Evolutionary conservation across 2,113 vertebrate genomes (phyloP).

Genomic region (Phainopepla nitens): DNA sequence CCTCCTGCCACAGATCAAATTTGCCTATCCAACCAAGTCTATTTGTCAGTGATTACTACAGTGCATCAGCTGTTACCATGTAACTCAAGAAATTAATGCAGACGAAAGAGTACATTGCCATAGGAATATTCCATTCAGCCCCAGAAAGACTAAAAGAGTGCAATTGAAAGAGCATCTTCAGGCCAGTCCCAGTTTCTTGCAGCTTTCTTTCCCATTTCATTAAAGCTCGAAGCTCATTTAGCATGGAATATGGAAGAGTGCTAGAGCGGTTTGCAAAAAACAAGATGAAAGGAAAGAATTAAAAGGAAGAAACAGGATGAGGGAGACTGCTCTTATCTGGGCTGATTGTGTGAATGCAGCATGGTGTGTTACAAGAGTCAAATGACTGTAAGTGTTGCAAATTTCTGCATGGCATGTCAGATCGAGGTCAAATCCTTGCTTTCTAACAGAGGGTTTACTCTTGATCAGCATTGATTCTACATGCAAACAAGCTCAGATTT

Average conservation of each 20-base stretch:
- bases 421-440: neutral
- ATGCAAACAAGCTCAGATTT: neutral
- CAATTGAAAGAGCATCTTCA: neutral
- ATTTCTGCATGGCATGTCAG: neutral
- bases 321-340: neutral
- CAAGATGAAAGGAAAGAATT: slow-evolving; percentile 20
- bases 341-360: neutral
- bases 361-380: neutral
- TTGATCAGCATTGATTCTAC: neutral
- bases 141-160: neutral
- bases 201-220: neutral
- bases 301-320: neutral
- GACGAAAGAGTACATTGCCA: neutral
- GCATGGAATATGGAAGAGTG: neutral
- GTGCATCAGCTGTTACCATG: neutral
- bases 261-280: neutral
- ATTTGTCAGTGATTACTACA: slow-evolving; percentile 9
- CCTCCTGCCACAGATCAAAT: neutral
- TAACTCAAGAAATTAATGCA: slow-evolving; percentile 6
- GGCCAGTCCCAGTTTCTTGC: neutral
- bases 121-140: neutral
- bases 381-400: slow-evolving; percentile 25
- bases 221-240: neutral
- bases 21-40: neutral
- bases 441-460: neutral